Percentiles rank a stretch among this genome's conserved stretches.
These are phyloP conservation scores for Melanotaenia pygmaea DNA, from an alignment of 2,797 vertebrate genomes.

Conservation along the genomic window DNA sequence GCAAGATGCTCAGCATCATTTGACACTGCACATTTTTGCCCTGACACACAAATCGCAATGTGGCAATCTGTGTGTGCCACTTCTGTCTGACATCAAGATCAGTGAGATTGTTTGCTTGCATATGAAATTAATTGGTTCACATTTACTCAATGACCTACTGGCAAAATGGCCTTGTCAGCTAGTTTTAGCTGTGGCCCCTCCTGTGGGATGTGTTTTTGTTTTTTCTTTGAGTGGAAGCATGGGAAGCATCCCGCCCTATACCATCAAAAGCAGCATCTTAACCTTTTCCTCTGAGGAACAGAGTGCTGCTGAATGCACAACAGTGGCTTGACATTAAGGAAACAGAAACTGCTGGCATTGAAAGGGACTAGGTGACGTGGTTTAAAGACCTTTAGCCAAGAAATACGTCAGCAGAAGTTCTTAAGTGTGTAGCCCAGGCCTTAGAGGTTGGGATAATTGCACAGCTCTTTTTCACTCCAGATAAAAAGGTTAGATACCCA, in stretches of 20 bases:
- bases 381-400: constrained; percentile 75
- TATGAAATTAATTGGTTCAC: constrained; percentile 78
- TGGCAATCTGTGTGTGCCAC: constrained; percentile 18
- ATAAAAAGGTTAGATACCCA: constrained; percentile 61
- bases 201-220: constrained; percentile 40
- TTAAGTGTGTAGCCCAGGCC: constrained; percentile 50
- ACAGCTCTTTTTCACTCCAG: constrained; percentile 46
- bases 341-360: constrained; percentile 72
- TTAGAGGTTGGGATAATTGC: constrained; percentile 59
- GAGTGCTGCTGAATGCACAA: constrained; percentile 83
- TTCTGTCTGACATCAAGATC: constrained; percentile 53
- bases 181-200: constrained; percentile 60
- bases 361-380: constrained; percentile 52
- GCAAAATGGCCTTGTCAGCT: constrained; percentile 77
- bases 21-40: constrained; percentile 41
- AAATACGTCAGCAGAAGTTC: constrained; percentile 72
- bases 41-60: constrained; percentile 28
- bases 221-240: constrained; percentile 32
- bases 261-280: constrained; percentile 76
- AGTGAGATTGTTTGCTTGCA: constrained; percentile 60
- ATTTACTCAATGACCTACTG: constrained; percentile 79
- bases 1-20: constrained; percentile 58
- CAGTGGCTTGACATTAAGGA: constrained; percentile 84
- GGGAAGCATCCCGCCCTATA: constrained; percentile 64
- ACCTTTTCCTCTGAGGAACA: constrained; percentile 82